A percentile compares a stretch with the other conserved stretches of the same genome.
Conservation (phyloP, 2,113 vertebrate genomes). For the Dipodomys stephensi region DNA sequence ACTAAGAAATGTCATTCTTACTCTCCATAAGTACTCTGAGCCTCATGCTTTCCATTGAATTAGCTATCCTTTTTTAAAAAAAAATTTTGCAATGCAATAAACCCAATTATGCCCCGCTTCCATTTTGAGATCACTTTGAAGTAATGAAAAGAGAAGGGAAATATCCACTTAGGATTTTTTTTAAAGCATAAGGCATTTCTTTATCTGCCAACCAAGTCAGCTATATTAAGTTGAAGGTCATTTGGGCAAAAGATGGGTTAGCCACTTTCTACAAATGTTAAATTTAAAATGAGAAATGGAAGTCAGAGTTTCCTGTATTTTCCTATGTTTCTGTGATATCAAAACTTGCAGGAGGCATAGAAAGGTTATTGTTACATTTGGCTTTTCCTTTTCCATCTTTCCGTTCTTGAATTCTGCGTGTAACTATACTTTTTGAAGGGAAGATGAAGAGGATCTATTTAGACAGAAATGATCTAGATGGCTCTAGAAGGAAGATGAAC, state of each 20-base stretch:
- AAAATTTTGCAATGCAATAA: constrained; percentile 10
- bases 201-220: background rate
- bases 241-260: background rate
- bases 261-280: background rate
- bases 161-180: constrained; percentile 44
- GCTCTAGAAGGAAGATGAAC: too few species aligned
- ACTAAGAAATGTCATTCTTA: background rate
- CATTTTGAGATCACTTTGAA: constrained; percentile 41
- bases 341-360: background rate
- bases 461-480: background rate
- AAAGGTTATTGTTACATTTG: background rate
- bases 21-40: background rate
- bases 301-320: background rate
- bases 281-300: background rate
- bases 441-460: background rate
- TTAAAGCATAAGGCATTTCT: background rate
- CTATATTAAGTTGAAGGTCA: constrained; percentile 37
- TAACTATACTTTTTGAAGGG: background rate
- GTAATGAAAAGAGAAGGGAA: constrained; percentile 26
- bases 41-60: background rate
- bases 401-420: background rate
- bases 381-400: background rate
- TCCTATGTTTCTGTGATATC: background rate
- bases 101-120: constrained; percentile 59
- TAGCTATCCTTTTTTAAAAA: background rate